Conservation (phyloP, 2,888 invertebrate species). For the Drosophila borborema region DNA sequence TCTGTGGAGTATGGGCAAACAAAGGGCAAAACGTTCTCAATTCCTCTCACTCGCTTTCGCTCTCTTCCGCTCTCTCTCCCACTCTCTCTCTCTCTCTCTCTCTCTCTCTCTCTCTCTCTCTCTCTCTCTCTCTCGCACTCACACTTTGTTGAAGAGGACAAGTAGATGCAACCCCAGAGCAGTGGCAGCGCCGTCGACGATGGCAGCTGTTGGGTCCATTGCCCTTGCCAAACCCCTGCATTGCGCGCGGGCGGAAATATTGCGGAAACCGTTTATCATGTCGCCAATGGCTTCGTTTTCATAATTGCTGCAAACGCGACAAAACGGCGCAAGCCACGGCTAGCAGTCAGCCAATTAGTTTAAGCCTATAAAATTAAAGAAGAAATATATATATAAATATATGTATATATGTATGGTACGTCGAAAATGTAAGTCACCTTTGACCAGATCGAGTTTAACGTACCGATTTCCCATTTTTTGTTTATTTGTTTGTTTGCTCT, state of each 20-base stretch:
- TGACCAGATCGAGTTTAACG: conserved; percentile 36
- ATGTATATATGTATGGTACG: neutral
- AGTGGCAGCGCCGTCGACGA: neutral
- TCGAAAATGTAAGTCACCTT: conserved; percentile 24
- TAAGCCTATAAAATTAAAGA: conserved; percentile 14
- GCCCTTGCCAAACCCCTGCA: conserved; percentile 49
- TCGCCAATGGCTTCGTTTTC: conserved; percentile 80
- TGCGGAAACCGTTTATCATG: conserved; percentile 82
- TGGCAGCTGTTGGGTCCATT: conserved; percentile 58
- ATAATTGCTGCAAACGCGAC: conserved; percentile 69
- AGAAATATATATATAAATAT: neutral
- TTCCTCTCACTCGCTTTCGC: neutral
- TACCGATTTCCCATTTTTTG: conserved; percentile 39
- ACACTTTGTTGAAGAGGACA: neutral
- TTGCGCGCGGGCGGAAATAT: conserved; percentile 63
- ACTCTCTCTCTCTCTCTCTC: neutral
- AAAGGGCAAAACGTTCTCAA: conserved; percentile 13
- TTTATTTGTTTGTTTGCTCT: conserved; percentile 41
- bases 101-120: neutral
- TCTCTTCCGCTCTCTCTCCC: neutral
- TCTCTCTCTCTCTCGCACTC: neutral
- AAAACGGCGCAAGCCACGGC: conserved; percentile 9
- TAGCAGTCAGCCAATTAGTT: conserved; percentile 31
- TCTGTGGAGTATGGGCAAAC: conserved; percentile 11
- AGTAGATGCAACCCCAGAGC: conserved; percentile 42